Evolutionary conservation across 2,797 vertebrate species (phyloP).

Genomic region (Labroides dimidiatus): DNA sequence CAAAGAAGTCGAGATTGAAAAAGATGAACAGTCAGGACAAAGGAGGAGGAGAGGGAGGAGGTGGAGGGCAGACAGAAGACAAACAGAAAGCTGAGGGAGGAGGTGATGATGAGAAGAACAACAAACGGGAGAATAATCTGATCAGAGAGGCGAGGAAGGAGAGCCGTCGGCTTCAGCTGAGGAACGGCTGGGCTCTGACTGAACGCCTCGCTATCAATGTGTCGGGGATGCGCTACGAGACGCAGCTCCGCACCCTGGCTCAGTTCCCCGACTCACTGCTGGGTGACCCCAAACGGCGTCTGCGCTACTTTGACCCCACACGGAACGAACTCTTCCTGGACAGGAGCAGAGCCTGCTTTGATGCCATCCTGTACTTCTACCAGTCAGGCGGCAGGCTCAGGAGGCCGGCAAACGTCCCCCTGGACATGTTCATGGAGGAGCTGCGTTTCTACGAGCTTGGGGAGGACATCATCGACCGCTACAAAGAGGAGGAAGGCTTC

Average conservation of each 20-base stretch:
- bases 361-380: constrained; percentile 96
- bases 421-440: constrained; percentile 96
- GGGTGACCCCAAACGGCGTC: constrained; percentile 87
- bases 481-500: constrained; percentile 94
- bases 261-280: constrained; percentile 94
- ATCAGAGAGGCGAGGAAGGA: constrained; percentile 21
- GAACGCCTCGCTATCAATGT: constrained; percentile 94
- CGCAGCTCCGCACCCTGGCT: constrained; percentile 88
- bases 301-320: constrained; percentile 91
- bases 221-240: constrained; percentile 92
- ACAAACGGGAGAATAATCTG: constrained; percentile 41
- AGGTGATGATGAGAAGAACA: constrained; percentile 63
- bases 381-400: constrained; percentile 92
- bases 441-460: constrained; percentile 93
- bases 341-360: constrained; percentile 91
- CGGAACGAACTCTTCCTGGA: constrained; percentile 94
- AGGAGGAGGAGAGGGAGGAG: constrained; percentile 27
- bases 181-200: constrained; percentile 74
- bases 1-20: neutral
- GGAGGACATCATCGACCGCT: constrained; percentile 86
- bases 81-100: constrained; percentile 56
- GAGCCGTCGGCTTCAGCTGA: constrained; percentile 46
- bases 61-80: constrained; percentile 28
- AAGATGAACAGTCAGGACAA: constrained; percentile 71
- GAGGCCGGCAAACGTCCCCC: constrained; percentile 89